A percentile compares a stretch with the other conserved stretches of the same genome.
Evolutionary conservation across 2,888 invertebrate genomes (phyloP).

Genomic region (Apodemia hepburni): DNA sequence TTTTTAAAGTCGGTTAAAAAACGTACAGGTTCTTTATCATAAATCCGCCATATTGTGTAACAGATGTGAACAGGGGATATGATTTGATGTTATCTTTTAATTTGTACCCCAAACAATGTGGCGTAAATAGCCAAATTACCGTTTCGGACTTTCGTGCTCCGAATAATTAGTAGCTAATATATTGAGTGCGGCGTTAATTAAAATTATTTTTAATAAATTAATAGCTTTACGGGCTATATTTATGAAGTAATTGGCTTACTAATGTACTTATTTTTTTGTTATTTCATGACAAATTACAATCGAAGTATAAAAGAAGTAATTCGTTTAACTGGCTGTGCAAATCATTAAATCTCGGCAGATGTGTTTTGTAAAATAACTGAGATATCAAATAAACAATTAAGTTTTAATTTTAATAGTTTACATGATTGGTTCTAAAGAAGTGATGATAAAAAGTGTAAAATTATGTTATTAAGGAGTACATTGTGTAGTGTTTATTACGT

Average conservation of each 20-base stretch:
- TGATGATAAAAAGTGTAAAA: background rate
- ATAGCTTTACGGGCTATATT: background rate
- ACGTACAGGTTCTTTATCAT: background rate
- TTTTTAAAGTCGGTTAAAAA: background rate
- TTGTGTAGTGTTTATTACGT: background rate
- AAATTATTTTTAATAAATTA: conserved; percentile 10
- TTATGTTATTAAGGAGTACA: background rate
- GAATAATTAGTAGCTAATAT: conserved; percentile 7
- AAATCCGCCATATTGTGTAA: conserved; percentile 48
- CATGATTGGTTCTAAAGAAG: background rate
- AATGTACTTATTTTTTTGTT: background rate
- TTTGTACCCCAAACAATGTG: conserved; percentile 38
- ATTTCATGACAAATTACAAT: no score
- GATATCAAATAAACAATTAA: background rate
- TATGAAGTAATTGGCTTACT: background rate
- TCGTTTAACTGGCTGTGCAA: background rate
- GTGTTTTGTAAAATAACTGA: background rate
- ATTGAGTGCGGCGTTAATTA: conserved; percentile 1
- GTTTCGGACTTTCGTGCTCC: conserved; percentile 4
- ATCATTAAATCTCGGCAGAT: background rate
- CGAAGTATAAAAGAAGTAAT: no score
- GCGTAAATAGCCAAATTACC: conserved; percentile 11
- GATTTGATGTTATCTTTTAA: conserved; percentile 57
- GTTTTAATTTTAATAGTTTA: background rate
- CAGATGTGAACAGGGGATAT: conserved; percentile 46